phyloP scores from a whole-genome alignment of 1,140 invertebrate species.

The Brachionus rubens region DNA sequence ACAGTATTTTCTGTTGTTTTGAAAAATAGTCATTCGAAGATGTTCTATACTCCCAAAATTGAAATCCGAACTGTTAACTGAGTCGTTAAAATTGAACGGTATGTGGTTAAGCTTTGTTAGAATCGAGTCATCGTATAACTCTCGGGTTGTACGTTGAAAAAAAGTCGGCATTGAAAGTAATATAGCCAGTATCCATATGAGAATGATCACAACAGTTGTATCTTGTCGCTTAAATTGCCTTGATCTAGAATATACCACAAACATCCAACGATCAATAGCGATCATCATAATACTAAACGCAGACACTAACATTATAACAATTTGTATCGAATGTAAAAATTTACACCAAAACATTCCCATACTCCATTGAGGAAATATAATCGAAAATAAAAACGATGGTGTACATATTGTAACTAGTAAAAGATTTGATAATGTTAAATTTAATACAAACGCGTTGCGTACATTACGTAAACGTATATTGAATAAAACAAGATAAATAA shows the following conservation, averaged over 20 bases:
- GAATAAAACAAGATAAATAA: slow-evolving; percentile 21
- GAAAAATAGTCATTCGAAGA: neutral
- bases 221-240: slow-evolving; percentile 23
- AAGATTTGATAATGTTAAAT: slow-evolving; percentile 27
- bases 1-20: slow-evolving; percentile 45
- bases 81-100: neutral
- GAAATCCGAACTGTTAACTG: neutral
- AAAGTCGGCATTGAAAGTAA: slow-evolving; percentile 36
- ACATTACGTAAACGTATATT: slow-evolving; percentile 26
- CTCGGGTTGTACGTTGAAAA: slow-evolving; percentile 1
- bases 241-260: slow-evolving; percentile 13
- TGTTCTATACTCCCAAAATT: neutral
- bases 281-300: slow-evolving; percentile 46
- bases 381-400: slow-evolving; percentile 19
- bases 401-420: slow-evolving; percentile 36
- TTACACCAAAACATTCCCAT: slow-evolving; percentile 35
- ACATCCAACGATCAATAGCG: slow-evolving; percentile 43
- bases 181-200: slow-evolving; percentile 19
- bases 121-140: slow-evolving; percentile 7
- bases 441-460: slow-evolving; percentile 42
- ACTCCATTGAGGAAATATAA: slow-evolving; percentile 32
- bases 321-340: slow-evolving; percentile 42
- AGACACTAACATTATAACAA: slow-evolving; percentile 23
- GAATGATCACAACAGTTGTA: neutral
- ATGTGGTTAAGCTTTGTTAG: neutral